phyloP scores from a whole-genome alignment of 1,140 invertebrate species.

The Drosophila teissieri region DNA sequence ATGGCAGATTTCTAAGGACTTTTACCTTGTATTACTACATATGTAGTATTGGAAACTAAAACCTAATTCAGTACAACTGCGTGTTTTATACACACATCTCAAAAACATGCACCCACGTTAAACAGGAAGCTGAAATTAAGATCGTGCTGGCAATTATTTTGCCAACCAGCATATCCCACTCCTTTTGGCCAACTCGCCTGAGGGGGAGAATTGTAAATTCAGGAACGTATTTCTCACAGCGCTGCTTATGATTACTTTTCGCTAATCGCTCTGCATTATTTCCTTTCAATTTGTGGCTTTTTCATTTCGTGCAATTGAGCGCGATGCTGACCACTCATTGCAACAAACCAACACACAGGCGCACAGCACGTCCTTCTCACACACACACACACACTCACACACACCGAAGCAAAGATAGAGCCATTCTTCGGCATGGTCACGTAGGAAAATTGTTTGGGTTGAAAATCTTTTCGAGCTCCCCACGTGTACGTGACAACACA shows the following conservation, averaged over 20 bases:
- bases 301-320: slow-evolving; percentile 72
- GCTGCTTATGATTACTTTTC: slow-evolving; percentile 79
- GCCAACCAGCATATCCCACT: not conserved
- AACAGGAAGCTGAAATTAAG: slow-evolving; percentile 11
- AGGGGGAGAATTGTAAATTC: slow-evolving; percentile 59
- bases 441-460: slow-evolving; percentile 71
- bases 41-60: no score
- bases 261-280: slow-evolving; percentile 79
- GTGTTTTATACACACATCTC: no score
- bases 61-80: no score
- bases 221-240: slow-evolving; percentile 48
- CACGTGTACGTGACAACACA: slow-evolving; percentile 73
- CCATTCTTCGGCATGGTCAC: slow-evolving; percentile 58
- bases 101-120: no score
- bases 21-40: not conserved
- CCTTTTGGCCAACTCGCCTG: not conserved
- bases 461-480: slow-evolving; percentile 66
- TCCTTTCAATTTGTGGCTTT: slow-evolving; percentile 79
- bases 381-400: slow-evolving; percentile 8
- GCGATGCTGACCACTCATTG: slow-evolving; percentile 50
- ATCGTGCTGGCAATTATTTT: not conserved
- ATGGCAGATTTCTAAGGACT: no score
- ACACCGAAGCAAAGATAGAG: slow-evolving; percentile 10
- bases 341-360: slow-evolving; percentile 6
- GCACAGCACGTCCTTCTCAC: slow-evolving; percentile 16